Percentiles rank a stretch among this genome's conserved stretches.
phyloP scores from a whole-genome alignment of 2,888 invertebrate genomes.

The Cataglyphis altisquamis region DNA sequence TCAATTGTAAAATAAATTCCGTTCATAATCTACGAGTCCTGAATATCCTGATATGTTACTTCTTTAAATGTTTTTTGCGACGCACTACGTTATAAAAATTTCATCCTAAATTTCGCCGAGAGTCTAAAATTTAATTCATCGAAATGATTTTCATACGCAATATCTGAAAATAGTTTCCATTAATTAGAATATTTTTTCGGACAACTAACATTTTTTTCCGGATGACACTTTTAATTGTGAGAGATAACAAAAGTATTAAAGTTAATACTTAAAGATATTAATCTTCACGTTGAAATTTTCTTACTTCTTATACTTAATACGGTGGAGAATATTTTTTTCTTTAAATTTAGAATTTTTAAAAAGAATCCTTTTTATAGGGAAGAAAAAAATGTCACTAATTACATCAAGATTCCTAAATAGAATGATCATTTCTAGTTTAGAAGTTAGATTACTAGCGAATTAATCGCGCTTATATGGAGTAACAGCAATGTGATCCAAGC shows the following conservation, averaged over 20 bases:
- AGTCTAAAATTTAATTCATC: neutral
- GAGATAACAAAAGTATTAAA: neutral
- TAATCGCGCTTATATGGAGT: slow-evolving; percentile 30
- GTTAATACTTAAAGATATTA: neutral
- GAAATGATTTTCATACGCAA: neutral
- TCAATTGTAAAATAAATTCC: neutral
- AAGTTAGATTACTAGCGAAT: neutral
- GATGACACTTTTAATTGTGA: neutral
- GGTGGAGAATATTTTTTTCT: neutral
- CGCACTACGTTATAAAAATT: neutral
- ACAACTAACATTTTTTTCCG: neutral
- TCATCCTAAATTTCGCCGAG: neutral
- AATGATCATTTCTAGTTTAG: neutral
- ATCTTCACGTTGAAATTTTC: neutral
- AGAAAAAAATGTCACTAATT: neutral
- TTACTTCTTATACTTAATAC: neutral
- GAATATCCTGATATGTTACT: neutral
- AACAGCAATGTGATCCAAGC: slow-evolving; percentile 26
- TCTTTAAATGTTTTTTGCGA: neutral
- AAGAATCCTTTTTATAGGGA: neutral
- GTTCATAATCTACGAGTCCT: neutral
- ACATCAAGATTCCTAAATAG: neutral
- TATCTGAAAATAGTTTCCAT: neutral
- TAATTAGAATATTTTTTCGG: neutral
- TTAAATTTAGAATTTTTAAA: neutral